Evolutionary conservation across 2,797 vertebrate species (phyloP).

Genomic region (Tenualosa thibaudeaui): DNA sequence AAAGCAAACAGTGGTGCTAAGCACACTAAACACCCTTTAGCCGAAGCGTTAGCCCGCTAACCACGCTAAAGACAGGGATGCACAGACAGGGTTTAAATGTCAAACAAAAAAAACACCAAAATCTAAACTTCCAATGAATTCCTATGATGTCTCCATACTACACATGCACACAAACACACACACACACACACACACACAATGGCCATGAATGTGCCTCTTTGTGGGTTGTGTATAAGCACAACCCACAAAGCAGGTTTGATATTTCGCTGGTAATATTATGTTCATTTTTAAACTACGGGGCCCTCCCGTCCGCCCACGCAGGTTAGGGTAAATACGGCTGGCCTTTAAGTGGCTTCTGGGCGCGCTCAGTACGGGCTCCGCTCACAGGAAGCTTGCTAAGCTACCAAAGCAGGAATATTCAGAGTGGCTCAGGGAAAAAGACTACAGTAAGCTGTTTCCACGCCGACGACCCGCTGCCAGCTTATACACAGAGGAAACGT

Average conservation of each 20-base stretch:
- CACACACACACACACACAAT: slow-evolving; percentile 41
- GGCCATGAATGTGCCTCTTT: slow-evolving; percentile 20
- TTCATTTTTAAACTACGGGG: slow-evolving; percentile 22
- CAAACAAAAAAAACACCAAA: too few relatives aligned
- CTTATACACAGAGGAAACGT: neutral
- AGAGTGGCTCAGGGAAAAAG: neutral
- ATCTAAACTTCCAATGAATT: too few relatives aligned
- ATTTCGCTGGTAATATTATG: slow-evolving; percentile 22
- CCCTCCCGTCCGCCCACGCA: slow-evolving; percentile 17
- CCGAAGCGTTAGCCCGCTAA: too few relatives aligned
- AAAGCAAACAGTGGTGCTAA: too few relatives aligned
- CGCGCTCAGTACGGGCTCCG: slow-evolving; percentile 63
- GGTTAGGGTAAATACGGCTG: slow-evolving; percentile 52
- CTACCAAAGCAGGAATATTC: slow-evolving; percentile 42
- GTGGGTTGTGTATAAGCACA: neutral
- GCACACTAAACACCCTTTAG: too few relatives aligned
- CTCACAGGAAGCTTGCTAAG: slow-evolving; percentile 66
- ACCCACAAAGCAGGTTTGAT: slow-evolving; percentile 34
- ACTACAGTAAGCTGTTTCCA: neutral
- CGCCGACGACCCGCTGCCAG: neutral
- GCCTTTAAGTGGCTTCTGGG: slow-evolving; percentile 72
- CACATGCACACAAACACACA: slow-evolving; percentile 34
- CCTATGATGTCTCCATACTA: too few relatives aligned
- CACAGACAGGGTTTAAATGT: too few relatives aligned
- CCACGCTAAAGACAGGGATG: too few relatives aligned